These are phyloP conservation scores for Pseudocheirus occidentalis DNA, from an alignment of 2,797 vertebrate genomes.

Conservation along the genomic window DNA sequence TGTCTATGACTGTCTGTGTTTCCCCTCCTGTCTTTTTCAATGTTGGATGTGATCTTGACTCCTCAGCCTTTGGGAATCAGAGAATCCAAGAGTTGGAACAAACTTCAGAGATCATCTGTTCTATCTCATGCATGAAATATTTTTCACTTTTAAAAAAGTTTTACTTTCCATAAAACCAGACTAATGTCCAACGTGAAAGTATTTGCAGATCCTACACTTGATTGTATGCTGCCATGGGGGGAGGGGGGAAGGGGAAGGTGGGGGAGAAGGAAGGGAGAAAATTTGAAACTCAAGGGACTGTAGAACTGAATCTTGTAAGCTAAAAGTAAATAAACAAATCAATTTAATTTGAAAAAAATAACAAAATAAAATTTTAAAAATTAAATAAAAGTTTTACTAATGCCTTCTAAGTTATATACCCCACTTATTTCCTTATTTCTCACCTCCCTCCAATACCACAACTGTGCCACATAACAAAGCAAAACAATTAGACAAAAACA, in stretches of 20 bases:
- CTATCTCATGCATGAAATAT: background rate
- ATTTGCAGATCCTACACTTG: too few species aligned
- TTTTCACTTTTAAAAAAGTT: background rate
- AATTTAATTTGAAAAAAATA: too few species aligned
- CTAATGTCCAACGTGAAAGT: too few species aligned
- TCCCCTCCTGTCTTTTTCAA: background rate
- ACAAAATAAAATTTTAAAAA: too few species aligned
- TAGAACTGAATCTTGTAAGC: too few species aligned
- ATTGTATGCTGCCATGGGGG: too few species aligned
- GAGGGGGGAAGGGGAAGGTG: too few species aligned
- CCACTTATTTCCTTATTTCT: background rate
- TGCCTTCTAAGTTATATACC: background rate
- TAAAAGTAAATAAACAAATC: too few species aligned
- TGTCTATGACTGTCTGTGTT: background rate
- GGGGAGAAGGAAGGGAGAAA: too few species aligned
- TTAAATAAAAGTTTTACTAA: background rate
- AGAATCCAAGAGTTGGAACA: background rate
- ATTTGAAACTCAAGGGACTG: too few species aligned
- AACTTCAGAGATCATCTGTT: background rate
- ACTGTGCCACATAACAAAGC: background rate
- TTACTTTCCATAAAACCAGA: background rate
- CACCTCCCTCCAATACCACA: background rate
- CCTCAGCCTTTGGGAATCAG: background rate
- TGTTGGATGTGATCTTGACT: background rate
- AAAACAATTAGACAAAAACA: background rate